Evolutionary conservation across 2,888 invertebrate species (phyloP), one percentile per base, ranked within the genome.

Genomic region (Mesorhabditis belari): DNA sequence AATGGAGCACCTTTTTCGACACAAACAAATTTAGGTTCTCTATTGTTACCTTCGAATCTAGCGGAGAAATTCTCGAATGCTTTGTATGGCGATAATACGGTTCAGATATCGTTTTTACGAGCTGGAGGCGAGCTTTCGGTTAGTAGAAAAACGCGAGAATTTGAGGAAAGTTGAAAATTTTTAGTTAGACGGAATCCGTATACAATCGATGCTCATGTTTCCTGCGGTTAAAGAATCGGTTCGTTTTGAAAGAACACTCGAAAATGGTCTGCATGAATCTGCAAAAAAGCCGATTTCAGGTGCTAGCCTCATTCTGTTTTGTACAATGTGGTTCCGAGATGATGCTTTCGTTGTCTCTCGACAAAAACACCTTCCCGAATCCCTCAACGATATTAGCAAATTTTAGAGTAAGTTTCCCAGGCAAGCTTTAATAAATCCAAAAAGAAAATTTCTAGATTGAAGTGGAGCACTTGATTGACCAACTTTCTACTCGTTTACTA

Each of bases 401-500:
- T 17, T 64, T 70, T 29, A 62, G 65, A 63, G 68, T 68, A 24
- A 2, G 21, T n/a, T 17, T 19, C 6, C 19, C 51, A 2, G 17
- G 2, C 21, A 1, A 12, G 28, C 2, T 5, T 49, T 44, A n/a
- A 44, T 56, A 12, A 6, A 24, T 21, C 26, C 6, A 23, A 17
- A 23, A 17, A 5, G 12, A 58, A 35, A 19, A 3, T 26, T 17
- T 55, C 12, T 52, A 70, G 66, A 61, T 52, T 12, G 66, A 70
- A 23, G 49, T 63, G n/a, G 59, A 60, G 19, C 53, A 55, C 3
- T 54, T 70, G 51, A 35, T 70, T n/a, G 57, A 62, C 12, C 69
- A 69, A 49, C 55, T 70, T 5, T 56, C 66, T 9, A 51, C 60
- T n/a, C 60, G 69, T 3, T 28, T 70, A 29, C 35, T 70, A 19